Evolutionary conservation across 2,113 vertebrate genomes (phyloP).

Genomic region (Entomyzon cyanotis): DNA sequence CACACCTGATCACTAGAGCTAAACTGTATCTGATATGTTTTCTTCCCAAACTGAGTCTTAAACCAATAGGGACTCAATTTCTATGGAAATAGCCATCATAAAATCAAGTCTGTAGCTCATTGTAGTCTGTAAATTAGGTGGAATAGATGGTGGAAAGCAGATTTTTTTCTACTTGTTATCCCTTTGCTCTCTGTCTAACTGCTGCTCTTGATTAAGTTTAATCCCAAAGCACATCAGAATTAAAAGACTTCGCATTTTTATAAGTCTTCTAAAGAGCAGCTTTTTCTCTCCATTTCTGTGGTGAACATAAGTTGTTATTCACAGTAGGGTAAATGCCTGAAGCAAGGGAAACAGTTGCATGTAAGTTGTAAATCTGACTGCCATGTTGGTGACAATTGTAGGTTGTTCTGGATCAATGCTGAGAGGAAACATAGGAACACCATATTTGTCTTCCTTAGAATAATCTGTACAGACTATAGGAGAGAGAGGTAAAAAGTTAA

Average conservation of each 20-base stretch:
- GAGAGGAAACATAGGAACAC: neutral
- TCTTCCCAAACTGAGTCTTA: neutral
- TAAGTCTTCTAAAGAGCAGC: neutral
- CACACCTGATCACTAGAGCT: neutral
- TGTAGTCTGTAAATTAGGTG: slow-evolving; percentile 3
- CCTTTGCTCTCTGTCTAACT: slow-evolving; percentile 7
- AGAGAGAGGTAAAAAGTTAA: neutral
- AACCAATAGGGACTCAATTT: neutral
- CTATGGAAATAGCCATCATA: slow-evolving; percentile 6
- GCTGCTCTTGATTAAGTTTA: slow-evolving; percentile 33
- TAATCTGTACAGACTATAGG: neutral
- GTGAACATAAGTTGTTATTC: neutral
- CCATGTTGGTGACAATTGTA: neutral
- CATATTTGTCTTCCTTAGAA: neutral
- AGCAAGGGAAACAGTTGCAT: neutral
- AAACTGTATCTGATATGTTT: neutral
- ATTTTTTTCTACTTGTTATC: neutral
- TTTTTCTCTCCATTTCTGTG: neutral
- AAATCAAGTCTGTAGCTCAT: neutral
- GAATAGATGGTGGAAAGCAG: neutral
- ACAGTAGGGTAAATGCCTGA: neutral
- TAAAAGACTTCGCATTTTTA: slow-evolving; percentile 42
- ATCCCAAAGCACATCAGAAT: slow-evolving; percentile 31
- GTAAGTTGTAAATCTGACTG: neutral
- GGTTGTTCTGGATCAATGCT: neutral